A percentile compares a stretch with the other conserved stretches of the same genome.
Evolutionary conservation across 2,113 vertebrate species (phyloP).

Genomic region (Engystomops pustulosus): DNA sequence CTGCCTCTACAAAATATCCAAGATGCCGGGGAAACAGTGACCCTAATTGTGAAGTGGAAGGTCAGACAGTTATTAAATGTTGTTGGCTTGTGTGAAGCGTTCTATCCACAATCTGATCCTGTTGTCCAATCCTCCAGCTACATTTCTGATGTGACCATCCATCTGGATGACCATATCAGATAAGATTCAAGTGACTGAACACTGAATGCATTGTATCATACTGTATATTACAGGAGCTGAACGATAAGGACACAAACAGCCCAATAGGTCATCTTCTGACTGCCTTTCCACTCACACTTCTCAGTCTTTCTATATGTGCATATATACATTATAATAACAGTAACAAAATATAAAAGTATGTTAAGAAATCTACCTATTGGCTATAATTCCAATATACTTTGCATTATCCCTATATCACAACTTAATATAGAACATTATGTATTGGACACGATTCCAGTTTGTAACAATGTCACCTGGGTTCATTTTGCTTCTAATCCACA

Average conservation of each 20-base stretch:
- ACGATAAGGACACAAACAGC: background rate
- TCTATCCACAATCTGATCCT: background rate
- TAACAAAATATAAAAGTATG: background rate
- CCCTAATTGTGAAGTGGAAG: no score
- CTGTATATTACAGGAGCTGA: background rate
- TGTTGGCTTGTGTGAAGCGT: no score
- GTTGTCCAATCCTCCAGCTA: background rate
- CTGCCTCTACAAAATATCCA: no score
- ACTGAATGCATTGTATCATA: background rate
- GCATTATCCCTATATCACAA: background rate
- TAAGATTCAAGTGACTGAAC: background rate
- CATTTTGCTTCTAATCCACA: background rate
- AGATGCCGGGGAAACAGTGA: no score
- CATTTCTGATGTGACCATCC: background rate
- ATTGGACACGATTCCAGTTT: background rate
- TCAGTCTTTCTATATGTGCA: no score
- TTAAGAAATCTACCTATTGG: background rate
- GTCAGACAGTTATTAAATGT: no score
- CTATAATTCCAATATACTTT: background rate
- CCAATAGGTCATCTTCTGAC: background rate
- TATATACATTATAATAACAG: no score
- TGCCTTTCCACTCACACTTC: background rate
- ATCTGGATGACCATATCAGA: background rate
- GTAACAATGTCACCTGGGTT: slow-evolving; percentile 9
- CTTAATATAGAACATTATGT: background rate